Base-by-base conservation (phyloP, 2,797 vertebrate genomes). In the Lindbergichthys nudifrons region DNA sequence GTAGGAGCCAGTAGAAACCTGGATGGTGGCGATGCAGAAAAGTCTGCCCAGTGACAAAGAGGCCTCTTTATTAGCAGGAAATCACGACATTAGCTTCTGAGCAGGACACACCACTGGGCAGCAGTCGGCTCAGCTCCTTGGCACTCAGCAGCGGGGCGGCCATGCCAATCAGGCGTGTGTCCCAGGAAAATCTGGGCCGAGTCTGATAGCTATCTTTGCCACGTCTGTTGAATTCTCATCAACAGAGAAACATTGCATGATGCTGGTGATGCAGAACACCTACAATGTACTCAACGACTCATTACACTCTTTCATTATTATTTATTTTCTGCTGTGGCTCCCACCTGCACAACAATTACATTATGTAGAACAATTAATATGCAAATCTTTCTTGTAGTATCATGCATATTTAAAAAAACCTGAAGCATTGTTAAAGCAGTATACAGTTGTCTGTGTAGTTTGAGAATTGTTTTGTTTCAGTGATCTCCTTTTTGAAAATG, bases 1-100 rank as follows among this genome's bases (percentile, higher is more conserved):
- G 65, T 74, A 45, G 57, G 26, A 70, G 42, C 61, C 45, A 10
- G 63, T 64, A 2, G 72, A 59, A 89, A 85, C 74, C 87, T 90
- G 85, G 83, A 89, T 36, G 15, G 32, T n/a, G 1, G 59, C 10
- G 18, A 26, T 1, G 63, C 65, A 3, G 21, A 81, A 77, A 81
- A 70, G 51, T 85, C 75, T 79, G 80, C 77, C 81, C 87, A 60
- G 71, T 60, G 80, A 87, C 83, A 83, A 86, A 80, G 87, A 87
- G 81, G 86, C 81, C 74, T 84, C 70, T 90, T 87, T 85, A 91
- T 92, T 84, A 89, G 84, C 67, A 65, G 74, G 81, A 80, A 89
- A 91, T 91, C 79, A 88, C 87, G 79, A 68, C 84, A 87, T 90
- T 89, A 90, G 75, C 58, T 36, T 85, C 73, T 46, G 88, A 88